Percentiles rank a stretch among this genome's conserved stretches.
Conservation (phyloP, 37 sponge, comb jelly and placozoan species). For the Cliona cf. orientalis region DNA sequence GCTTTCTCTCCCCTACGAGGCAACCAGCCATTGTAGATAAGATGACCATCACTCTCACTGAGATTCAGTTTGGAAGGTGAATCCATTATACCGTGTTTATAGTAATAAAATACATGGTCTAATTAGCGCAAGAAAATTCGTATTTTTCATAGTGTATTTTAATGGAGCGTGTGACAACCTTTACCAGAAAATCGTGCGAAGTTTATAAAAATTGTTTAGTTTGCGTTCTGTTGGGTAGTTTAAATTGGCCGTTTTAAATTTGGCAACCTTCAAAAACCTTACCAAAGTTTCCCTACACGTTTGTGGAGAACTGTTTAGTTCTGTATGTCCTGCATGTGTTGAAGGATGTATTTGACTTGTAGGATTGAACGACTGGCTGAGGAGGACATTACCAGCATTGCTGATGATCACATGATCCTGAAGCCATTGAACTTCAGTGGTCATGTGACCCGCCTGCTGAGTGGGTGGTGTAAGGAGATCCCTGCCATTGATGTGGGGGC, state of each 20-base stretch:
- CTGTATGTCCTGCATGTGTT: too few species aligned
- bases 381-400: background rate
- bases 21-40: conserved; percentile 44
- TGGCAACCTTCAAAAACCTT: too few species aligned
- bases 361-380: background rate
- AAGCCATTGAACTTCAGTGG: conserved; percentile 48
- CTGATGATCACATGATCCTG: conserved; percentile 35
- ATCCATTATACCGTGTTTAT: too few species aligned
- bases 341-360: background rate
- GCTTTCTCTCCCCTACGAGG: conserved; percentile 11
- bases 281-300: too few species aligned
- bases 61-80: conserved; percentile 45
- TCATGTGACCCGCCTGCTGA: conserved; percentile 43
- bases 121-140: too few species aligned
- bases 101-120: too few species aligned
- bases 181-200: too few species aligned
- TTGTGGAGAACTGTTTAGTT: too few species aligned
- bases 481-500: conserved; percentile 40
- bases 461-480: conserved; percentile 28
- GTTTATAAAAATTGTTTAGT: background rate
- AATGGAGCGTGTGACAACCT: too few species aligned
- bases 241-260: background rate
- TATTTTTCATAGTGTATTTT: too few species aligned
- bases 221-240: background rate
- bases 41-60: conserved; percentile 27